A percentile compares a stretch with the other conserved stretches of the same genome.
Evolutionary conservation across 2,888 invertebrate genomes (phyloP).

Genomic region (Candidula unifasciata): DNA sequence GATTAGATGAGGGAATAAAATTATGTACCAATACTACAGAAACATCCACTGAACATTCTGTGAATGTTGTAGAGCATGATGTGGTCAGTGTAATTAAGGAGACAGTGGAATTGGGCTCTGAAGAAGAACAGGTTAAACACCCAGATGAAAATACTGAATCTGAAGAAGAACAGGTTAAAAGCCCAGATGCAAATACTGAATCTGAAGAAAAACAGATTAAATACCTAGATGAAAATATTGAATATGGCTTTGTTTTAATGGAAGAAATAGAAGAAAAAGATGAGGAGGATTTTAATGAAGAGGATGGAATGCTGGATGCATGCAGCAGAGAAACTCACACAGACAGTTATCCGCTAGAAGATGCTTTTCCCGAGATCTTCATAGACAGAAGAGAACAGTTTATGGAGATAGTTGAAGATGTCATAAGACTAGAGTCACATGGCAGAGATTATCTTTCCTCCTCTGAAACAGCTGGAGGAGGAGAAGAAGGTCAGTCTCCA

Average conservation of each 20-base stretch:
- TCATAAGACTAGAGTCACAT: conserved; percentile 10
- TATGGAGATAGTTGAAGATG: conserved; percentile 51
- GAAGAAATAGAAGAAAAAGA: not conserved
- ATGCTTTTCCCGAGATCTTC: conserved; percentile 46
- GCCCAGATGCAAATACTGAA: not conserved
- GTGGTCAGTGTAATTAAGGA: not conserved
- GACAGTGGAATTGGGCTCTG: not conserved
- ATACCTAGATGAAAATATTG: not conserved
- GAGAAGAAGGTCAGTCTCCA: not conserved
- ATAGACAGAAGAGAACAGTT: conserved; percentile 57
- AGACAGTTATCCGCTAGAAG: not conserved
- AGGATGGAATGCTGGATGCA: not conserved
- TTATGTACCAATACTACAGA: too few relatives aligned
- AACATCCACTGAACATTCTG: not conserved
- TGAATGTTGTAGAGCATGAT: not conserved
- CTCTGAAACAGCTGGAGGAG: not conserved
- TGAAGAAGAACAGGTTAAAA: not conserved
- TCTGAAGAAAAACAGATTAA: not conserved
- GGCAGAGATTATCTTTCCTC: not conserved
- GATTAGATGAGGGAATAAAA: not conserved
- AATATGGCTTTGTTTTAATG: not conserved
- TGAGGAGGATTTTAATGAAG: not conserved
- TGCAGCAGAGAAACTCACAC: not conserved
- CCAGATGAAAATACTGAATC: not conserved
- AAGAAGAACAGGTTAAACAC: not conserved